Evolutionary conservation across 2,888 invertebrate species (phyloP), one percentile per base, ranked within the genome.

Genomic region (Lithosia quadra): DNA sequence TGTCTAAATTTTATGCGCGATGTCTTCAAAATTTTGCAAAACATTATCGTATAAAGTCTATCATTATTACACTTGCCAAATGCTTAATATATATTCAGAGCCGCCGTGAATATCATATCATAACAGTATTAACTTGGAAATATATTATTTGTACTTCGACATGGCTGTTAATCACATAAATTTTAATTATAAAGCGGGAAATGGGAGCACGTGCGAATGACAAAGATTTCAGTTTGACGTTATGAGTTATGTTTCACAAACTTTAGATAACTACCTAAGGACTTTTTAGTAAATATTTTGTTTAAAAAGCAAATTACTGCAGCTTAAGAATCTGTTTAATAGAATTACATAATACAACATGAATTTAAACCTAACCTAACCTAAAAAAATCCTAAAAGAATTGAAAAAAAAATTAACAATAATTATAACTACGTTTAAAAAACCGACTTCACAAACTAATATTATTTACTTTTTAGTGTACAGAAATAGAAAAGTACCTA

Each of bases 131-230:
- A 57, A 63, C 58, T 63, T 18, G 1, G 24, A 49, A 53, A 61
- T 55, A 58, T 67, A 57, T 56, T n/a, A 57, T 57, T 67, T 57
- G 24, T 56, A 67, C 57, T 58, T 36, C 34, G 62, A 63, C 57
- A 18, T 49, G 24, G 22, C 21, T 49, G 34, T 58, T 58, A 63
- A 67, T 67, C 43, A 67, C 58, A 67, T 63, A 58, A 67, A 67
- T 67, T 67, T 67, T 67, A 63, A 67, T 63, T 67, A 67, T 49
- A 49, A 63, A 64, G 57, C 18, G 60, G 60, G 22, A 68, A 64
- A 68, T 56, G 43, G 24, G 68, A 43, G 56, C 60, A 56, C 22
- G 56, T 65, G 65, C 22, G 3, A 2, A 34, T 65, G 61, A 69
- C 68, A 65, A 63, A 58, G 63, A 63, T 67, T 57, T 63, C n/a